Conservation (phyloP, 2,888 invertebrate species). For the Baccha elongata region DNA sequence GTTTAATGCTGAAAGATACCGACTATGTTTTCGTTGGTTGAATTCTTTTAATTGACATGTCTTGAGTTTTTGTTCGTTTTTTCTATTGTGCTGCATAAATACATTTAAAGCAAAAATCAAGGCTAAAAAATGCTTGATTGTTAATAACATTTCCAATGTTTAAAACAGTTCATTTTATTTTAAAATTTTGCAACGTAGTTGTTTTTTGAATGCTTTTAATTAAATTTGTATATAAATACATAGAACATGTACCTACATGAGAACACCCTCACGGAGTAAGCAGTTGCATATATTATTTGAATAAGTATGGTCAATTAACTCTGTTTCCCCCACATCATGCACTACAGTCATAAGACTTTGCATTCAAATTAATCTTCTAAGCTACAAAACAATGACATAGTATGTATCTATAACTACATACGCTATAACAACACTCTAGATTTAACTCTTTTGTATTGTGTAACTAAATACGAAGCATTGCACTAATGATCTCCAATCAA, state of each 20-base stretch:
- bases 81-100: background rate
- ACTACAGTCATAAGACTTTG: conserved; percentile 2
- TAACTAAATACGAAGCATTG: conserved; percentile 19
- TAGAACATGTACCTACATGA: no score
- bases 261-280: background rate
- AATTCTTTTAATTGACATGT: conserved; percentile 17
- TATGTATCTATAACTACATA: no score
- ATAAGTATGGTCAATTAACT: conserved; percentile 23
- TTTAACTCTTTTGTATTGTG: conserved; percentile 26
- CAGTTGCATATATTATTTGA: background rate
- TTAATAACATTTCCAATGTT: background rate
- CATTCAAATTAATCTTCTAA: conserved; percentile 22
- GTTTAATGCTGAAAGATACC: background rate
- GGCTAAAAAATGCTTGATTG: background rate
- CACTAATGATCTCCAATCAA: conserved; percentile 54
- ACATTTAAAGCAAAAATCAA: background rate
- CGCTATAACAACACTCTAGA: conserved; percentile 3
- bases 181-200: background rate
- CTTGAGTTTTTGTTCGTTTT: background rate
- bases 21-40: background rate
- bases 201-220: background rate
- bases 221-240: background rate
- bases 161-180: background rate
- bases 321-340: conserved; percentile 16
- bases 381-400: conserved; percentile 28